Base-by-base conservation (phyloP, 2,888 invertebrate species). In the Aspidiotus rigidus region DNA sequence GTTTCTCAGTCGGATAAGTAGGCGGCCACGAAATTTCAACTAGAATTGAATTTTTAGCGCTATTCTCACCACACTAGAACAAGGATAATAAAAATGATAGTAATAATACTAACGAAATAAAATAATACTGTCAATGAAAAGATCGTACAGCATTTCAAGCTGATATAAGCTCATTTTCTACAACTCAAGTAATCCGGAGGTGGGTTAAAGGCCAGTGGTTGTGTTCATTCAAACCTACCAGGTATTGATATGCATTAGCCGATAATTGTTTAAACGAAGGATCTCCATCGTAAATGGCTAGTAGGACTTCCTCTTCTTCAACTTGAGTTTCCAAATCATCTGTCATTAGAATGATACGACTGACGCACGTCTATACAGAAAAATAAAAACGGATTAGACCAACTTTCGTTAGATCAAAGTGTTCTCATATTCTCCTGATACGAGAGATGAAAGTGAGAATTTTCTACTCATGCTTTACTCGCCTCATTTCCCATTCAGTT, bases 271-370 rank as follows among this genome's bases (percentile, higher is more conserved):
- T 93, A 77, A 93, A 96, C 71, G 85, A 85, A 2, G 84, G 82
- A 79, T 96, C 96, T 16, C 95, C 95, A 75, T 96, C 95, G 78
- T 96, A 97, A 75, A 97, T 97, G 6, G 95, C 93, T 73, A 85
- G 84, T 70, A 97, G 79, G 0, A 93, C 95, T 81, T 96, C 95
- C 64, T 89, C 81, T 80, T 96, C 96, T 76, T 96, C 95, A 63
- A 85, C 83, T 77, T 92, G 92, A 70, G 86, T 82, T 77, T 90
- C 89, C 56, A 76, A 76, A 75, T 83, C 82, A 70, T 82, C 81
- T 84, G 85, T 85, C 40, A 64, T 71, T 62, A 69, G 41, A 8
- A 64, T 5, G 53, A 53, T 53, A n/a, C 53, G 28, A 28, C 28
- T 28, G 28, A 1, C 28, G 10, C 41, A 13, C 7, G 7, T 60